phyloP scores from a whole-genome alignment of 2,113 vertebrate species.

The Dicentrarchus labrax region DNA sequence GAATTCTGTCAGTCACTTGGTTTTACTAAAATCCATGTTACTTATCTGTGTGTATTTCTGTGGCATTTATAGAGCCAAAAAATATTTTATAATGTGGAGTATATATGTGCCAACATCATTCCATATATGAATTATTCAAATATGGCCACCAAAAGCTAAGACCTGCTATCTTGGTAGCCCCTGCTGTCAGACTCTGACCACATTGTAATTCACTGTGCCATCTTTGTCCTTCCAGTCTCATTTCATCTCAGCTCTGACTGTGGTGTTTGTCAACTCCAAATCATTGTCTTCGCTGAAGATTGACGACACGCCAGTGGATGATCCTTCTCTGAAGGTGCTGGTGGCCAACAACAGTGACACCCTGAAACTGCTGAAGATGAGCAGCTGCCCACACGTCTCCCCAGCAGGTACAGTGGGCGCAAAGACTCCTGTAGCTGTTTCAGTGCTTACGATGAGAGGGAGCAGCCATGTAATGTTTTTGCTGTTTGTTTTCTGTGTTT shows the following conservation, averaged over 20 bases:
- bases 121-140: background rate
- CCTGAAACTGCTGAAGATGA: slow-evolving; percentile 96
- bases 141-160: background rate
- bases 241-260: slow-evolving; percentile 95
- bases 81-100: background rate
- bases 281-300: slow-evolving; percentile 97
- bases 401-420: slow-evolving; percentile 79
- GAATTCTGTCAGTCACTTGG: background rate
- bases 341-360: slow-evolving; percentile 98
- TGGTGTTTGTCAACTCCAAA: slow-evolving; percentile 99
- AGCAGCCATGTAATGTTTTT: background rate
- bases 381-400: slow-evolving; percentile 90
- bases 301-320: slow-evolving; percentile 96
- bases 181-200: background rate
- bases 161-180: background rate
- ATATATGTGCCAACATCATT: background rate
- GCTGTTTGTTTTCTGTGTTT: background rate
- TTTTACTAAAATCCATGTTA: background rate
- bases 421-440: background rate
- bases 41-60: background rate
- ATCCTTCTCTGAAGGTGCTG: slow-evolving; percentile 95
- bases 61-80: background rate
- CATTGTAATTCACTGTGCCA: background rate
- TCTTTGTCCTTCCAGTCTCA: slow-evolving; percentile 76
- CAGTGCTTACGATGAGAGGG: background rate